Conservation (phyloP, 2,888 invertebrate species). For the Agriopis aurantiaria region DNA sequence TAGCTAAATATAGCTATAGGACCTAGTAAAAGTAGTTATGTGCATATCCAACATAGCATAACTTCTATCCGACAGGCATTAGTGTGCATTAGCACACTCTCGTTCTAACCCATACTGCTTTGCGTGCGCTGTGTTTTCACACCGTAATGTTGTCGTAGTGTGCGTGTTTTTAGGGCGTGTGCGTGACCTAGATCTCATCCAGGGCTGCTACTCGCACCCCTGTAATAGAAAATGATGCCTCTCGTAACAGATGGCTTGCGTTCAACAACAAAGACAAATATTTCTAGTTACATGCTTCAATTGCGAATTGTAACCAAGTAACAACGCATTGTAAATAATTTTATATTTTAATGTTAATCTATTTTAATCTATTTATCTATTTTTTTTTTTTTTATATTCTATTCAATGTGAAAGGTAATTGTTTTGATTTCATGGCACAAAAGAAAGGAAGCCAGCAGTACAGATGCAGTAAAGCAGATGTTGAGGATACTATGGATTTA, state of each 20-base stretch:
- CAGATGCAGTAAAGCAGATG: too few species aligned
- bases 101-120: not conserved
- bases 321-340: not conserved
- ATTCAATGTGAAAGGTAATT: too few species aligned
- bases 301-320: not conserved
- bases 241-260: conserved; percentile 48
- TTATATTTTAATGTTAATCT: too few species aligned
- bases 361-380: too few species aligned
- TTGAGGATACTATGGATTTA: too few species aligned
- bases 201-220: conserved; percentile 56
- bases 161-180: conserved; percentile 43
- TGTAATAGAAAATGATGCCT: conserved; percentile 57
- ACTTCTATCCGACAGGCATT: not conserved
- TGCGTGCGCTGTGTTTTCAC: not conserved
- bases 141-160: conserved; percentile 14
- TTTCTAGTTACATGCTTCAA: conserved; percentile 55
- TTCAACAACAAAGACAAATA: conserved; percentile 57
- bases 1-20: too few species aligned
- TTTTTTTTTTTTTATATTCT: too few species aligned
- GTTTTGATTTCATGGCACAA: too few species aligned
- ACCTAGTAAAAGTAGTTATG: too few species aligned
- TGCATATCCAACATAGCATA: not conserved
- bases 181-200: conserved; percentile 72
- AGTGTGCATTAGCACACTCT: conserved; percentile 1
- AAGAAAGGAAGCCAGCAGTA: too few species aligned